phyloP scores from a whole-genome alignment of 2,797 vertebrate genomes.

The Poeciliopsis gracilis region DNA sequence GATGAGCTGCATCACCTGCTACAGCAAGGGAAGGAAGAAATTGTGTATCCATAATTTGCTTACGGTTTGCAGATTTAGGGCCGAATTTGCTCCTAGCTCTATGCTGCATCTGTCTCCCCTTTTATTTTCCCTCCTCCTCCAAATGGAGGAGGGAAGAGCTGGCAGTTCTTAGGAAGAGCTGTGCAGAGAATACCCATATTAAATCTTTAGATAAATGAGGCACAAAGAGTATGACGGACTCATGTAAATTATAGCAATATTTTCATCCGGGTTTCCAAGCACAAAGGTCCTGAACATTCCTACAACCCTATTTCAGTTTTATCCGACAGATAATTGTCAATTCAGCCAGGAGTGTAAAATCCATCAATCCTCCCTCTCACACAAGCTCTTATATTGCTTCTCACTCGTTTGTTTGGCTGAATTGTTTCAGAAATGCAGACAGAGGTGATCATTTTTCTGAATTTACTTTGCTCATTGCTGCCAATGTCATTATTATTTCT shows the following conservation, averaged over 20 bases:
- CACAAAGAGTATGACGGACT: conserved; percentile 54
- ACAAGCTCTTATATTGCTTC: conserved; percentile 36
- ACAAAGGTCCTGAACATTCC: conserved; percentile 47
- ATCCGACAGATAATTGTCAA: conserved; percentile 71
- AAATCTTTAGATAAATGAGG: conserved; percentile 69
- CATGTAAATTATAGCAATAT: conserved; percentile 72
- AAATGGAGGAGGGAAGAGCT: neutral
- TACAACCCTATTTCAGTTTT: conserved; percentile 72
- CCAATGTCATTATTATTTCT: conserved; percentile 38
- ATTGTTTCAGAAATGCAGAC: conserved; percentile 49
- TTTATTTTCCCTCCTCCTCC: conserved; percentile 21
- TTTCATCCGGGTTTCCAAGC: conserved; percentile 64
- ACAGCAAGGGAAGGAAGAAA: conserved; percentile 46
- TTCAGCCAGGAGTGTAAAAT: conserved; percentile 67
- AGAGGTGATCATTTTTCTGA: conserved; percentile 47
- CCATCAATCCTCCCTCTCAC: conserved; percentile 59
- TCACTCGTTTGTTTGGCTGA: conserved; percentile 51
- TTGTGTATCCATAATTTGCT: conserved; percentile 58
- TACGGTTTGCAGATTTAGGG: conserved; percentile 62
- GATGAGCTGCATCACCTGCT: conserved; percentile 53
- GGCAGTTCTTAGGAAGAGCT: conserved; percentile 45
- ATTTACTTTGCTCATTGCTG: conserved; percentile 41
- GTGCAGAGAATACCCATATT: conserved; percentile 58
- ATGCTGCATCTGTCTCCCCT: conserved; percentile 48
- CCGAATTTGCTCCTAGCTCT: conserved; percentile 55